Percentiles rank a stretch among this genome's conserved stretches.
Evolutionary conservation across 2,113 vertebrate genomes (phyloP).

Genomic region (Sphaerodactylus townsendi): DNA sequence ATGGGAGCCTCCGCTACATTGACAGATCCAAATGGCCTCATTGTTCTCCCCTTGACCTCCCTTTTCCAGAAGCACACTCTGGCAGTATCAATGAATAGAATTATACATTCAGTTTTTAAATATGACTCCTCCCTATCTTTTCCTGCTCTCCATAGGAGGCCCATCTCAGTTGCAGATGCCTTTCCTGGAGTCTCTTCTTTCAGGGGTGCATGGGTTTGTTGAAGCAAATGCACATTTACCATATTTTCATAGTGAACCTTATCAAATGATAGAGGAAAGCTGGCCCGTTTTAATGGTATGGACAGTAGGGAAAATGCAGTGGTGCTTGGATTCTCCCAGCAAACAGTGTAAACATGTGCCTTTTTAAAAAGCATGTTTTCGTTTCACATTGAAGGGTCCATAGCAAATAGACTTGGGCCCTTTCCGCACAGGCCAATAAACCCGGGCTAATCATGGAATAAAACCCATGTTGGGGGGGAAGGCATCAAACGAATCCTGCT

Average conservation of each 20-base stretch:
- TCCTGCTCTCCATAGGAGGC: slow-evolving; percentile 22
- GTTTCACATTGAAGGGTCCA: too few relatives aligned
- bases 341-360: not conserved
- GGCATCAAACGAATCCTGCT: too few relatives aligned
- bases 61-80: slow-evolving; percentile 47
- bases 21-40: slow-evolving; percentile 45
- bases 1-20: slow-evolving; percentile 32
- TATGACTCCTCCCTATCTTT: slow-evolving; percentile 9
- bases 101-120: slow-evolving; percentile 34
- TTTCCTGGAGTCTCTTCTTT: slow-evolving; percentile 12
- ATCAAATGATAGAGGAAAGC: not conserved
- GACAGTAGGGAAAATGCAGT: not conserved
- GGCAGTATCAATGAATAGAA: not conserved
- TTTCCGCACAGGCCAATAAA: too few relatives aligned
- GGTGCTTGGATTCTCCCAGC: not conserved
- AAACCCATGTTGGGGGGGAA: too few relatives aligned
- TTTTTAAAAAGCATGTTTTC: not conserved
- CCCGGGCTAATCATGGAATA: too few relatives aligned
- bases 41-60: slow-evolving; percentile 59
- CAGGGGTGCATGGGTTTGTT: not conserved
- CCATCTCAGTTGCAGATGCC: not conserved
- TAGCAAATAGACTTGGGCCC: not conserved
- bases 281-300: not conserved
- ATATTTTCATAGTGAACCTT: not conserved
- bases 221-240: not conserved